phyloP scores from a whole-genome alignment of 2,888 invertebrate species.

The Calliphora vomitoria region DNA sequence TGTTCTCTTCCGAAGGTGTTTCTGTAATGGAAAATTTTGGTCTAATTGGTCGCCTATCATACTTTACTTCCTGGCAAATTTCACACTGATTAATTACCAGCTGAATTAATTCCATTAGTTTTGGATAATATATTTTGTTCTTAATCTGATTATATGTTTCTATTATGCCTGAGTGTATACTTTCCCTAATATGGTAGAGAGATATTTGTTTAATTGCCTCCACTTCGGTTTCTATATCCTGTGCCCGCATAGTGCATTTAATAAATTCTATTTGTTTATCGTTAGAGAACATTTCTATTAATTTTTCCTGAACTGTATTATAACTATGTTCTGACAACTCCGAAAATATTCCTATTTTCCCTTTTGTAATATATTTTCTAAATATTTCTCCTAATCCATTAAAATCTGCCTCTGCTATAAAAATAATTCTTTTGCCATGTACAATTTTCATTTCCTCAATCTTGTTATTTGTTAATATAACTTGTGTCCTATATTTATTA shows the following conservation, averaged over 20 bases:
- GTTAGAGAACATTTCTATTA: slow-evolving; percentile 45
- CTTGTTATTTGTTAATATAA: slow-evolving; percentile 65
- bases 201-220: slow-evolving; percentile 74
- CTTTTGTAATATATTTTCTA: slow-evolving; percentile 71
- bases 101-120: slow-evolving; percentile 71
- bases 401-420: slow-evolving; percentile 70
- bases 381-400: slow-evolving; percentile 63
- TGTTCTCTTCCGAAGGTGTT: slow-evolving; percentile 63
- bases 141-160: slow-evolving; percentile 72
- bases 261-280: slow-evolving; percentile 69
- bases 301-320: slow-evolving; percentile 23
- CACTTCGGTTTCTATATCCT: slow-evolving; percentile 71
- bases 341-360: slow-evolving; percentile 70
- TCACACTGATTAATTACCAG: slow-evolving; percentile 64
- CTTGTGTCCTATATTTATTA: slow-evolving; percentile 60
- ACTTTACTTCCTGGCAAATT: slow-evolving; percentile 68
- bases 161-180: slow-evolving; percentile 73
- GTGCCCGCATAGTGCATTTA: slow-evolving; percentile 73
- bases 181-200: slow-evolving; percentile 71
- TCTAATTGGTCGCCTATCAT: slow-evolving; percentile 62
- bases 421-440: slow-evolving; percentile 69
- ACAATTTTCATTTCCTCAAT: slow-evolving; percentile 53
- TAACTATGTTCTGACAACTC: slow-evolving; percentile 69
- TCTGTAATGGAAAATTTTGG: slow-evolving; percentile 69
- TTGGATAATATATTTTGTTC: slow-evolving; percentile 74